phyloP scores from a whole-genome alignment of 2,113 vertebrate species.

The Chloropsis hardwickii region DNA sequence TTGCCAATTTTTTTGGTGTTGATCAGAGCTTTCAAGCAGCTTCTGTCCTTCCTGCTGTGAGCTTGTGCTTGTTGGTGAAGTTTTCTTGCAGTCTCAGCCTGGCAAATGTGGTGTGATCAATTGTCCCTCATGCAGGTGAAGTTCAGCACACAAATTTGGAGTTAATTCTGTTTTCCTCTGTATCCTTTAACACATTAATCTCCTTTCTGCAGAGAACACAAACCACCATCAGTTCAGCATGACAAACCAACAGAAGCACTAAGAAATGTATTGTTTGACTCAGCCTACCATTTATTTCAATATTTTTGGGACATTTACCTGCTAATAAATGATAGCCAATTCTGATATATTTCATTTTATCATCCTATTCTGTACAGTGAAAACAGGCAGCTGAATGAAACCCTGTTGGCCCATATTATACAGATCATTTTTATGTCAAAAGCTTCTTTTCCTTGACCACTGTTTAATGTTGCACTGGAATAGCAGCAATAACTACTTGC shows the following conservation, averaged over 20 bases:
- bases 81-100: not conserved
- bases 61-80: not conserved
- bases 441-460: not conserved
- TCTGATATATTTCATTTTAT: not conserved
- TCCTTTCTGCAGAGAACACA: not conserved
- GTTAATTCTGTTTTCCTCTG: not conserved
- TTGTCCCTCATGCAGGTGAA: not conserved
- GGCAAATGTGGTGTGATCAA: not conserved
- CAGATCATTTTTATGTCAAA: not conserved
- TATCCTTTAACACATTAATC: not conserved
- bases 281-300: not conserved
- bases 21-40: not conserved
- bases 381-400: not conserved
- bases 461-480: not conserved
- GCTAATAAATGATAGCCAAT: not conserved
- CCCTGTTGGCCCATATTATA: not conserved
- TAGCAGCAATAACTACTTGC: not conserved
- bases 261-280: not conserved
- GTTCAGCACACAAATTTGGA: not conserved
- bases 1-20: not conserved
- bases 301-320: not conserved
- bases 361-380: not conserved
- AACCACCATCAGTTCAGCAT: not conserved
- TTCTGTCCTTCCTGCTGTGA: not conserved
- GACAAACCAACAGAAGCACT: not conserved